Evolutionary conservation across 1,140 invertebrate genomes (phyloP), one percentile per base, ranked within the genome.

Genomic region (Pseudomyrmex dendroicus): DNA sequence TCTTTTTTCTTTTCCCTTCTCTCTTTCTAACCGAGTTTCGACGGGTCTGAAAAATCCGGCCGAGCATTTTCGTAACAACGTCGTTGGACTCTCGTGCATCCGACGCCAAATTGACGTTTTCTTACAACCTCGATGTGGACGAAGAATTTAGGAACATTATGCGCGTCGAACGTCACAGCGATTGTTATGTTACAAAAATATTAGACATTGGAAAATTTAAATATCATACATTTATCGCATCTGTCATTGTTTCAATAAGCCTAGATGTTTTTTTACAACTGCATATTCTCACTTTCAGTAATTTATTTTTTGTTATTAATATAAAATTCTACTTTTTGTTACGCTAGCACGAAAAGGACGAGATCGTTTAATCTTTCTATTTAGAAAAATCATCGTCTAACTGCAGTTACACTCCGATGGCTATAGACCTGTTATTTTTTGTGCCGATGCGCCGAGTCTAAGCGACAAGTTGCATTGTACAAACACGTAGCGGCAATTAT

Each of bases 401-500:
- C 73, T 67, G 61, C 35, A 52, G 82, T 15, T 22, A 54, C 20
- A 63, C 35, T 35, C 5, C 5, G 5, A 0, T 13, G 61, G 10
- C 46, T 46, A 3, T 25, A 73, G 64, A 74, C 57, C 68, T 73
- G 85, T 86, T 72, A 4, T 7, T 84, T 73, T 82, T 82, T 64
- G 44, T 82, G 62, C 64, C 82, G 61, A 77, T 85, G 72, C 78
- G 77, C 74, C 84, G 66, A 35, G 85, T 84, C 88, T 94, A 94
- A 94, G 93, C 91, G 85, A 68, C 86, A 73, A 54, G 62, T 74
- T 76, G 89, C 86, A 93, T 94, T 94, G 93, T 94, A 90, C 86
- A 91, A 92, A 93, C 93, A 94, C 93, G 93, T 94, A 94, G 89
- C 82, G 83, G 87, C 90, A 92, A 94, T 94, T 91, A 93, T 92